Base-by-base conservation (phyloP, 2,888 invertebrate species). In the Amiota communis region DNA sequence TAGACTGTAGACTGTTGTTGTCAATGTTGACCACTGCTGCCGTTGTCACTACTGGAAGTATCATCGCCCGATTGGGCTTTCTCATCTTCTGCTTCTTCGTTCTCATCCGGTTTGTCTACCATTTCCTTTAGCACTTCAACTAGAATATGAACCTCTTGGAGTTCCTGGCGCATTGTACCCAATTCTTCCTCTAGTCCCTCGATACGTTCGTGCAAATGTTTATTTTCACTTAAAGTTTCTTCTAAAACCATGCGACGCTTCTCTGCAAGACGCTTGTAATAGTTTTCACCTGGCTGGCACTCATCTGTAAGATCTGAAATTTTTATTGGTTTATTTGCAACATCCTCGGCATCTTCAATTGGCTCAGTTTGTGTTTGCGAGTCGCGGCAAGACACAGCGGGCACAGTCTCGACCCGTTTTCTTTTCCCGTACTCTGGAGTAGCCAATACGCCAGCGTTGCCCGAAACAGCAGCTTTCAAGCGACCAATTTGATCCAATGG, bases 61-160 rank as follows among this genome's bases (percentile, higher is more conserved):
- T 15, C 57, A 17, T 59, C 17, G 20, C 11, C n/a, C n/a, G 15
- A 53, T n/a, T 12, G 8, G n/a, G 53, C 4, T 9, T 53, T 11
- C 8, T 13, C 70, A 8, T 71, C 70, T 36, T 47, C 67, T 12
- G 68, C 51, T 46, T 61, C 47, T 51, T 71, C 73, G 15, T 74
- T 75, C 23, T 83, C 84, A 64, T 82, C 91, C 72, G 91, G 91
- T 80, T 90, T 91, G 83, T 92, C 91, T 8, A 93, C 90, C 88
- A 95, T 91, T 86, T 94, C 94, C 90, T 94, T 94, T 12, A 96
- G 91, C 36, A 95, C 93, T 90, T 95, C 94, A 47, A 95, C 93
- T 77, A 96, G 91, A 85, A 92, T 91, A 83, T 93, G 93, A 0
- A 95, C 93, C 88, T 95, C 95, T 57, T 94, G 93, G 49, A 95